Conservation (phyloP, 2,113 vertebrate genomes). For the Anoplopoma fimbria region DNA sequence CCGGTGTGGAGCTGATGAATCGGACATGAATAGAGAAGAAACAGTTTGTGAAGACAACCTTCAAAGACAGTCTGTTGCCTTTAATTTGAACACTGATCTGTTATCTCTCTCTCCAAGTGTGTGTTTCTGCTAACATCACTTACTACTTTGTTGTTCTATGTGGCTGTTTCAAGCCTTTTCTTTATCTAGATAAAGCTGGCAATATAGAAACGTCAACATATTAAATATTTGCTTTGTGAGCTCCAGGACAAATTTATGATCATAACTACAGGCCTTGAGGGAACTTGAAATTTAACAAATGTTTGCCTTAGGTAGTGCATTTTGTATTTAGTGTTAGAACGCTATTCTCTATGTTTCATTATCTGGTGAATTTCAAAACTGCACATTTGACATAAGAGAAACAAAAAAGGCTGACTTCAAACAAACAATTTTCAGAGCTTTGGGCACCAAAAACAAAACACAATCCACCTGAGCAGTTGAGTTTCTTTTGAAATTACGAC, state of each 20-base stretch:
- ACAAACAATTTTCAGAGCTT: not conserved
- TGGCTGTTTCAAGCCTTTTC: constrained; percentile 5
- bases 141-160: constrained; percentile 12
- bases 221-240: constrained; percentile 16
- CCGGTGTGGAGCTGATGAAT: not conserved
- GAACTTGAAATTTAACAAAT: constrained; percentile 23
- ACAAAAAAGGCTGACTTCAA: not conserved
- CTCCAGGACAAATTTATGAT: constrained; percentile 13
- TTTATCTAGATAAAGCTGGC: constrained; percentile 2
- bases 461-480: not conserved
- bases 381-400: not conserved
- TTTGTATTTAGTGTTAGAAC: constrained; percentile 9
- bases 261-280: constrained; percentile 2
- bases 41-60: not conserved
- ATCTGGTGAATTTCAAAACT: not conserved
- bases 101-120: constrained; percentile 5
- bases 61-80: constrained; percentile 6
- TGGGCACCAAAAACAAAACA: not conserved
- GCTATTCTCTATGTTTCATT: constrained; percentile 4
- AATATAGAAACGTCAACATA: constrained; percentile 21
- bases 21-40: not conserved
- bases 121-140: constrained; percentile 1
- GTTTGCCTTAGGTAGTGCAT: constrained; percentile 22
- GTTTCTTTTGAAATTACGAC: not conserved
- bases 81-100: constrained; percentile 10